Evolutionary conservation across 2,113 vertebrate species (phyloP).

Genomic region (Onychorhynchus coronatus): DNA sequence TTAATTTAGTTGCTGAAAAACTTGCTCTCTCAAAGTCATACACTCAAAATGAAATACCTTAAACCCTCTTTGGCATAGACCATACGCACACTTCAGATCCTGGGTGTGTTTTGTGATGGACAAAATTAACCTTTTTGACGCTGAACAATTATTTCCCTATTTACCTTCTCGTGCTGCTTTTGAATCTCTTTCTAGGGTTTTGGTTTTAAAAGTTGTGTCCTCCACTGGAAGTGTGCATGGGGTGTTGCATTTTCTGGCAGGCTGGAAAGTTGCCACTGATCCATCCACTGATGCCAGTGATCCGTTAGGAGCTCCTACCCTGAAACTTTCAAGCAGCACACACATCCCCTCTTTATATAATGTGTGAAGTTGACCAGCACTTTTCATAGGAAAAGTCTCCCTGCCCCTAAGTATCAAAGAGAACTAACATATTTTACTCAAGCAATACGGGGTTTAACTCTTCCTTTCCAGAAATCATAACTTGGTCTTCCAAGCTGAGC

Average conservation of each 20-base stretch:
- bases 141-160: background rate
- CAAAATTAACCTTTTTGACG: background rate
- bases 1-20: background rate
- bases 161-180: background rate
- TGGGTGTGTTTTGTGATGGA: background rate
- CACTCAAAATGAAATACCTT: background rate
- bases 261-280: background rate
- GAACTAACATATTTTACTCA: background rate
- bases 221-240: background rate
- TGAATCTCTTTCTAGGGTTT: background rate
- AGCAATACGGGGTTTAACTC: background rate
- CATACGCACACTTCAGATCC: background rate
- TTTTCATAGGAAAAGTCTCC: background rate
- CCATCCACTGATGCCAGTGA: background rate
- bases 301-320: background rate
- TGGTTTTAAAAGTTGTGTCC: background rate
- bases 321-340: background rate
- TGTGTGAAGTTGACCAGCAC: background rate
- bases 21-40: background rate
- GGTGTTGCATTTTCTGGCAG: background rate
- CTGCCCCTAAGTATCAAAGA: slow-evolving; percentile 19
- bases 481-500: background rate
- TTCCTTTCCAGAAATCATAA: background rate
- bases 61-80: background rate
- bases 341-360: background rate